Conservation (phyloP, 1,140 invertebrate species). For the Drosophila persimilis region DNA sequence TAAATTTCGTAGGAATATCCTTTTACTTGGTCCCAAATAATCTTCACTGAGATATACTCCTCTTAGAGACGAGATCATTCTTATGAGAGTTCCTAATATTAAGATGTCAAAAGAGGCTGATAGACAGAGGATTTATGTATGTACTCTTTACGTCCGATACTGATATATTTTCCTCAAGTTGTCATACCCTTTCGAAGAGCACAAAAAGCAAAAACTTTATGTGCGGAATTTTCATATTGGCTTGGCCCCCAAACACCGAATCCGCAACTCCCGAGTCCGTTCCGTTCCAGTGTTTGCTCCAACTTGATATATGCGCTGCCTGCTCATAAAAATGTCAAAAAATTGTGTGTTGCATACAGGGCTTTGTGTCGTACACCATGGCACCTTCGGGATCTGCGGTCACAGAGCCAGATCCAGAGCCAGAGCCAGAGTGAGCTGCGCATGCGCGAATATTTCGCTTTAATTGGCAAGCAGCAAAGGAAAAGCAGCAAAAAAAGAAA, state of each 20-base stretch:
- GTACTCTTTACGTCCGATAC: too few relatives aligned
- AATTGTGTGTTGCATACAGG: constrained; percentile 63
- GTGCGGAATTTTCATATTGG: constrained; percentile 65
- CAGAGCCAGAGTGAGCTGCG: constrained; percentile 25
- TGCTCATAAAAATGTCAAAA: constrained; percentile 83
- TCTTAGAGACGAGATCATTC: too few relatives aligned
- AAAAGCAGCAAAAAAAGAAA: constrained; percentile 18
- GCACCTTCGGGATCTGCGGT: constrained; percentile 19
- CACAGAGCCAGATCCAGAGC: too few relatives aligned
- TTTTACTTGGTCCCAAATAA: too few relatives aligned
- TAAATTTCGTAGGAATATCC: too few relatives aligned
- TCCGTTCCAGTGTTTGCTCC: constrained; percentile 46
- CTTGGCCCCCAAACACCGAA: constrained; percentile 11
- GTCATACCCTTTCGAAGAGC: background rate
- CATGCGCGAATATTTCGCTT: constrained; percentile 80
- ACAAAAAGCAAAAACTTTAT: constrained; percentile 46
- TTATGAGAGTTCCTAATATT: too few relatives aligned
- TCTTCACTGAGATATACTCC: too few relatives aligned
- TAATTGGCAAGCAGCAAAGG: constrained; percentile 71
- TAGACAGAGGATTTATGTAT: too few relatives aligned
- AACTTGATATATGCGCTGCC: constrained; percentile 82
- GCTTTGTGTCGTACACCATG: constrained; percentile 65
- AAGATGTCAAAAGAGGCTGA: too few relatives aligned
- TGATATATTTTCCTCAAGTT: too few relatives aligned
- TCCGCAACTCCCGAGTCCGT: constrained; percentile 35